These are phyloP conservation scores for Anolis apletophallus DNA, from an alignment of 2,797 vertebrate genomes.

Conservation along the genomic window DNA sequence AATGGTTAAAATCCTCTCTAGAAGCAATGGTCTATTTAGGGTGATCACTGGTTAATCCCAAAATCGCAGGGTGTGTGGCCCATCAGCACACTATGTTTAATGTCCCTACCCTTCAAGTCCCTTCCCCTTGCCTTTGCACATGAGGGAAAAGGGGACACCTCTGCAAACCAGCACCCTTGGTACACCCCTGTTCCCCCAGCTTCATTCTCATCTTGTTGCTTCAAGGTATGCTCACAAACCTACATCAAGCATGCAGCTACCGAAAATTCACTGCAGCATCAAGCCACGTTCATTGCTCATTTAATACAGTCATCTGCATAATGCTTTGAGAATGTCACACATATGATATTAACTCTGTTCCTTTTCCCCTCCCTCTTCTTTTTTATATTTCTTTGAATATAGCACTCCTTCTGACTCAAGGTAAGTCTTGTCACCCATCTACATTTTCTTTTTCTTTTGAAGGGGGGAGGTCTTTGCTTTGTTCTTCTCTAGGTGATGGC, in stretches of 20 bases:
- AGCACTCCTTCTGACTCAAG: constrained; percentile 90
- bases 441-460: constrained; percentile 38
- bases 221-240: constrained; percentile 57
- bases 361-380: constrained; percentile 63
- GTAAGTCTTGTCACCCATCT: constrained; percentile 80
- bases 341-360: constrained; percentile 68
- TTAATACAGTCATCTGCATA: constrained; percentile 53
- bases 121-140: constrained; percentile 34
- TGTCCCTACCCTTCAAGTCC: constrained; percentile 23
- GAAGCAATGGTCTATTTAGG: neutral
- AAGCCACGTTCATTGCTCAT: constrained; percentile 59
- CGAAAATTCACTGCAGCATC: constrained; percentile 50
- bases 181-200: constrained; percentile 24
- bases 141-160: constrained; percentile 9
- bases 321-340: constrained; percentile 49
- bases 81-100: neutral
- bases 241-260: constrained; percentile 57
- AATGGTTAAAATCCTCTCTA: neutral
- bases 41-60: constrained; percentile 21
- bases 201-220: constrained; percentile 51
- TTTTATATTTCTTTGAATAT: constrained; percentile 71
- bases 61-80: neutral
- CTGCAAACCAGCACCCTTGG: constrained; percentile 18
- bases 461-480: constrained; percentile 12
- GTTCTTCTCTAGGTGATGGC: neutral